Evolutionary conservation across 2,888 invertebrate species (phyloP), one percentile per base, ranked within the genome.

Genomic region (Diploptera punctata): DNA sequence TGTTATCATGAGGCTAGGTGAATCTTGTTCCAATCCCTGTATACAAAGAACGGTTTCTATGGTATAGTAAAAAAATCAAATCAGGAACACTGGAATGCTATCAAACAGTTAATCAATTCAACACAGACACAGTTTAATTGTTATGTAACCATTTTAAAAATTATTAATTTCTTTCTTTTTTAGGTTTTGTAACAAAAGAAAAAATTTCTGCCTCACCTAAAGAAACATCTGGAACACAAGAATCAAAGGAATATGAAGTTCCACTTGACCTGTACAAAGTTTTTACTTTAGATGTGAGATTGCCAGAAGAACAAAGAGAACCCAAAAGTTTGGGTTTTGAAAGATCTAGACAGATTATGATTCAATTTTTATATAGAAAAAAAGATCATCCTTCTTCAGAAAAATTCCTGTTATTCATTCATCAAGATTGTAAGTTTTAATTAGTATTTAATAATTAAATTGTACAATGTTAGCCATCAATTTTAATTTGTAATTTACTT

Each of bases 381-480:
- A 80, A 79, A 67, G 84, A 82, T 77, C 77, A 82, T 77, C 78
- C 73, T 73, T 47, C 81, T 75, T 77, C 81, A 79, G 90, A 93
- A 76, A 90, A 92, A 80, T 89, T 94, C 77, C 80, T 94, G 54
- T 82, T 94, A 26, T 85, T 94, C 61, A 90, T 91, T 71, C 94
- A 94, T 83, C 89, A 92, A 80, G 92, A 93, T 83, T 90, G 93
- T 93, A 85, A 87, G 88, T 84, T 3, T n/a, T n/a, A n/a, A n/a
- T n/a, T n/a, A n/a, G n/a, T n/a, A n/a, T n/a, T n/a, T n/a, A n/a
- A n/a, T n/a, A n/a, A n/a, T n/a, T n/a, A n/a, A n/a, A n/a, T n/a
- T n/a, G n/a, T n/a, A n/a, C n/a, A n/a, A n/a, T n/a, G n/a, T n/a
- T n/a, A n/a, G n/a, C n/a, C n/a, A n/a, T n/a, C n/a, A n/a, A n/a